These are phyloP conservation scores for Synanthedon andrenaeformis DNA, from an alignment of 2,888 invertebrate genomes.

Conservation along the genomic window DNA sequence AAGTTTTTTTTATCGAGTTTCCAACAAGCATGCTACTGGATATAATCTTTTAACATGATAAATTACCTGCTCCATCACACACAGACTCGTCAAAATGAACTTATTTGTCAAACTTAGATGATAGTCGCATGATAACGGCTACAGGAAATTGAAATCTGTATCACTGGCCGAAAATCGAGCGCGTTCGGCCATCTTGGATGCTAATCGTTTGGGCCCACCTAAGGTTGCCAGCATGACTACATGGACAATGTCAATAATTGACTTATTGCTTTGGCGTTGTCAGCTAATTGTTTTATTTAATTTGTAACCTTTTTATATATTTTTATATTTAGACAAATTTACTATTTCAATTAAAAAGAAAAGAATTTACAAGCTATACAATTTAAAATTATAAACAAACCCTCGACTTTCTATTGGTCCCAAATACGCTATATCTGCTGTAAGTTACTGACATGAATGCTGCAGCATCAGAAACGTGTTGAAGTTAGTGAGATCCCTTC, in stretches of 20 bases:
- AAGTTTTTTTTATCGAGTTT: not conserved
- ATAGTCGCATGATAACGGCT: slow-evolving; percentile 47
- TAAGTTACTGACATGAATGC: no score
- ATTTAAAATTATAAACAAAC: no score
- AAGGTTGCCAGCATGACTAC: not conserved
- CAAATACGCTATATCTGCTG: no score
- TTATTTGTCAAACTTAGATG: slow-evolving; percentile 68
- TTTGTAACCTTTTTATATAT: no score
- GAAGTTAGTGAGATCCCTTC: no score
- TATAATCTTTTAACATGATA: slow-evolving; percentile 45
- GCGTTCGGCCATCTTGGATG: slow-evolving; percentile 50
- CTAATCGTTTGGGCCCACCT: slow-evolving; percentile 36
- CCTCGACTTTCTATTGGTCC: no score
- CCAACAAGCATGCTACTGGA: slow-evolving; percentile 24
- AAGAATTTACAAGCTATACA: no score
- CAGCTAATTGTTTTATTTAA: no score
- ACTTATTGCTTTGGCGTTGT: not conserved
- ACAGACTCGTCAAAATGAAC: slow-evolving; percentile 63
- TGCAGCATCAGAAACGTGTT: no score
- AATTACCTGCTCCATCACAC: slow-evolving; percentile 45
- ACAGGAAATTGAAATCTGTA: slow-evolving; percentile 69
- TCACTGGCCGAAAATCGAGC: slow-evolving; percentile 59
- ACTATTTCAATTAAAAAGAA: no score
- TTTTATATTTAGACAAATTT: no score
- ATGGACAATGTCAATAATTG: no score